Evolutionary conservation across 2,797 vertebrate genomes (phyloP).

Genomic region (Bradypodion pumilum): DNA sequence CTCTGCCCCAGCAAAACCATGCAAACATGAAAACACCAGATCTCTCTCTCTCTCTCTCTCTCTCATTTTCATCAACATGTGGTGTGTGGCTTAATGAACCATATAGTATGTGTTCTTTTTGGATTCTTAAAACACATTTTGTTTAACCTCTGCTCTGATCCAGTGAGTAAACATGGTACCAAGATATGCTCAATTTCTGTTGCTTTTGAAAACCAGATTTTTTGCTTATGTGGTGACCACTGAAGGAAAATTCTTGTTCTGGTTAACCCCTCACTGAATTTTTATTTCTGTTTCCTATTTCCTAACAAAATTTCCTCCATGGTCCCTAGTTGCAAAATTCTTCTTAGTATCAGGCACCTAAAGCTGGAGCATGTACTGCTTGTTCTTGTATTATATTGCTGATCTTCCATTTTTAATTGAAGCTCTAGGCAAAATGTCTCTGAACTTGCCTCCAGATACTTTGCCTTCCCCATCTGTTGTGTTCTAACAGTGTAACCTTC

Average conservation of each 20-base stretch:
- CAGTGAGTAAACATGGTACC: slow-evolving; percentile 62
- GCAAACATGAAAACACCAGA: neutral
- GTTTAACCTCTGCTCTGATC: slow-evolving; percentile 78
- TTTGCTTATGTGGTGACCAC: slow-evolving; percentile 74
- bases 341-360: slow-evolving; percentile 58
- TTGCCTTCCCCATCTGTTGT: slow-evolving; percentile 64
- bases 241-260: slow-evolving; percentile 66
- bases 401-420: slow-evolving; percentile 71
- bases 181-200: slow-evolving; percentile 74
- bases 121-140: slow-evolving; percentile 72
- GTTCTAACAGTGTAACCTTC: too few species aligned
- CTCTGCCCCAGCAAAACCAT: neutral
- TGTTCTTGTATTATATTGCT: slow-evolving; percentile 58
- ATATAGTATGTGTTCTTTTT: slow-evolving; percentile 37
- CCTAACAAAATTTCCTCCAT: slow-evolving; percentile 58
- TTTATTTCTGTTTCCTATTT: slow-evolving; percentile 66
- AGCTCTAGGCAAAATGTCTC: slow-evolving; percentile 73
- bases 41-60: slow-evolving; percentile 14
- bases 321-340: slow-evolving; percentile 55
- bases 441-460: slow-evolving; percentile 66
- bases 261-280: slow-evolving; percentile 61
- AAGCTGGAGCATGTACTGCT: slow-evolving; percentile 55
- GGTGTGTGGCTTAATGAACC: slow-evolving; percentile 41
- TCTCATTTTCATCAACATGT: slow-evolving; percentile 3
- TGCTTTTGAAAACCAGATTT: slow-evolving; percentile 73